Base-by-base conservation (phyloP, 2,888 invertebrate species). In the Chrysolina americana region DNA sequence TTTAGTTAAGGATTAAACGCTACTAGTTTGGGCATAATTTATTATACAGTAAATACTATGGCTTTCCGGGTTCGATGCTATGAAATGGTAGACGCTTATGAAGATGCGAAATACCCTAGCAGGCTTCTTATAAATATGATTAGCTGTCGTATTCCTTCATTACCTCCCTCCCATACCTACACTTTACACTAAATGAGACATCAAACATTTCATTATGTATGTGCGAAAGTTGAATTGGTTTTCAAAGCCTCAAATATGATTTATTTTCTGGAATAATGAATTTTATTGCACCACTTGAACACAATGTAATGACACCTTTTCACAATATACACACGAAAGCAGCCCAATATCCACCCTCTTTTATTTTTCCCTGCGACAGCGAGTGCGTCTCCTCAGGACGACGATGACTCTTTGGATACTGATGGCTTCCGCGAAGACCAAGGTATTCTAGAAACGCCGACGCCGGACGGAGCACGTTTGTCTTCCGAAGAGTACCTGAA, bases 321-420 rank as follows among this genome's bases (percentile, higher is more conserved):
- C 76, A 76, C 76, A 75, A 69, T 68, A 71, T 70, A 73, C 65
- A 77, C 78, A 71, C 70, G 77, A 71, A 76, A 70, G 65, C 41
- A 65, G 71, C 66, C 78, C 77, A 77, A 47, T 62, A 11, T 74
- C 78, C 80, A 77, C 62, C 78, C 79, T 78, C 41, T 76, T 64
- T 76, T 76, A 63, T 80, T 77, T 78, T 79, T 83, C 83, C 83
- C 80, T 83, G 81, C 85, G 84, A 81, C 84, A 85, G 83, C 81
- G 75, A 88, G 88, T 81, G 89, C 88, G 80, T 89, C 90, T 77
- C 89, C 90, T 73, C 89, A 89, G 85, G 90, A 90, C 82, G 90
- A 90, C 86, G 90, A 90, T 83, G 90, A 90, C 82, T 90, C 89
- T 66, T 86, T 90, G 87, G 90, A 90, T 82, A 89, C 89, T 65